Evolutionary conservation across 1,140 invertebrate species (phyloP), one percentile per base, ranked within the genome.

Genomic region (Mizuhopecten yessoensis): DNA sequence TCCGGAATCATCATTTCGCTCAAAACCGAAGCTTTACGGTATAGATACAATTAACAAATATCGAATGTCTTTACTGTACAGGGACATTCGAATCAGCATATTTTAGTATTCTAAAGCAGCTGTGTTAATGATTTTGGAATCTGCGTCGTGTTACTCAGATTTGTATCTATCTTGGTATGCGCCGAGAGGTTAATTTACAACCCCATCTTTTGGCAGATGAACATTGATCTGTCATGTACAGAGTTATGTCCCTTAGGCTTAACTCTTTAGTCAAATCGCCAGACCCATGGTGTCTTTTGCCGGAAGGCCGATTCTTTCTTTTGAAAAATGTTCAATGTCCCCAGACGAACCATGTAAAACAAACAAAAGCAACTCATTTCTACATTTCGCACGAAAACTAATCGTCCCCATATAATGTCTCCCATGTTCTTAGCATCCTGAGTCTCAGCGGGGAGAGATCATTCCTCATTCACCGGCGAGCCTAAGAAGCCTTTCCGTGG

Each of bases 231-330:
- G 57, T 75, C 57, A 75, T 17, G 9, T 29, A 75, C 57, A 75
- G 57, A 75, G 57, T 75, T 75, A 75, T 75, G n/a, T 75, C 57
- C 57, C 57, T 75, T 75, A 75, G 57, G 57, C 23, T 75, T 75
- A 9, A 29, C 23, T 75, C 57, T 75, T 75, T 29, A 75, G 23
- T 17, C 23, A 29, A 29, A 17, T 75, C 23, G 57, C 57, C 57
- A 75, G n/a, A 75, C 57, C 45, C 57, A 75, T 75, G 5, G 57
- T 75, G 57, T 75, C 9, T 10, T 75, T n/a, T 1, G 57, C 57
- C 11, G 1, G 23, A 11, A n/a, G 23, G 57, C 23, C 57, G 5
- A 29, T 17, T 29, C 57, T 75, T 5, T 75, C 57, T n/a, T 75
- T 75, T 75, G 57, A 75, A 75, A 75, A 75, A 75, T 75, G 57